These are phyloP conservation scores for Lonchura striata DNA, from an alignment of 2,113 vertebrate species.

Conservation along the genomic window DNA sequence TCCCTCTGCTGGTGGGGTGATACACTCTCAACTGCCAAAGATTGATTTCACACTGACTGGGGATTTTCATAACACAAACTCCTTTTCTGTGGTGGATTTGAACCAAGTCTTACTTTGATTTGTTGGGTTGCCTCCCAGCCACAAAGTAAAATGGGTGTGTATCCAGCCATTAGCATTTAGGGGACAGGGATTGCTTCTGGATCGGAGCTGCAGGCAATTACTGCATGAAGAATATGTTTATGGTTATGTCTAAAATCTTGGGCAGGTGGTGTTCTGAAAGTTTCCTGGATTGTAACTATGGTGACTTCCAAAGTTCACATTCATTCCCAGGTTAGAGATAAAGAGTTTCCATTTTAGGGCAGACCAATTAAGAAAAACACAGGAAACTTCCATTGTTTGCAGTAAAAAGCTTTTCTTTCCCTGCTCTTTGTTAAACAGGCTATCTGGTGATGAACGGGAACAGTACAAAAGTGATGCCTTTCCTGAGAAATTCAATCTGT, in stretches of 20 bases:
- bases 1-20: neutral
- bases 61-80: neutral
- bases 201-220: neutral
- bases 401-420: neutral
- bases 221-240: neutral
- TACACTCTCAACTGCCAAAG: neutral
- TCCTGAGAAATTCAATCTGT: neutral
- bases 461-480: neutral
- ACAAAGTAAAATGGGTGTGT: neutral
- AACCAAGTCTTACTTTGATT: neutral
- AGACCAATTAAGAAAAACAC: neutral
- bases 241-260: neutral
- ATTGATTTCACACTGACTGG: neutral
- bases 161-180: neutral
- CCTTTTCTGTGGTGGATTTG: neutral
- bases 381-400: neutral
- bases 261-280: neutral
- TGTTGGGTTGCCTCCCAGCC: neutral
- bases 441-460: neutral
- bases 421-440: neutral
- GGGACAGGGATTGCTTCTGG: neutral
- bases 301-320: neutral
- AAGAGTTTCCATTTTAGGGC: neutral
- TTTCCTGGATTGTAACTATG: neutral
- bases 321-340: neutral